These are phyloP conservation scores for Rhopalosiphum padi DNA, from an alignment of 1,140 invertebrate species.

Conservation along the genomic window DNA sequence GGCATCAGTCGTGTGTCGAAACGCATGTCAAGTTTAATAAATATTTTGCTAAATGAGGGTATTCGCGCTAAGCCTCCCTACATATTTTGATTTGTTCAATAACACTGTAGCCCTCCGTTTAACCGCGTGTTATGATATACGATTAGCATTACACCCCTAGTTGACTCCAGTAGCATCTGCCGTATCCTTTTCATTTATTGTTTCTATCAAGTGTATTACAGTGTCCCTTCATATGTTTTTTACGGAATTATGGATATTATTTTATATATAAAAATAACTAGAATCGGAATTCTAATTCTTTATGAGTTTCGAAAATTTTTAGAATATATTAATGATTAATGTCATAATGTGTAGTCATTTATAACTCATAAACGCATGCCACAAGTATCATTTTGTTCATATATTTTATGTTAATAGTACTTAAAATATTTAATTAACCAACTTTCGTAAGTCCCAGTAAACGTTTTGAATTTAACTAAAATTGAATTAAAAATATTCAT, in stretches of 20 bases:
- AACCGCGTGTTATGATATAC: conserved; percentile 58
- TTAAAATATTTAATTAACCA: not conserved
- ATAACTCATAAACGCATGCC: not conserved
- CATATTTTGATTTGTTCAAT: conserved; percentile 57
- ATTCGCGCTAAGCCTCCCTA: not conserved
- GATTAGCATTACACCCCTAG: conserved; percentile 56
- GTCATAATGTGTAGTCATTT: not conserved
- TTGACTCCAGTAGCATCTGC: conserved; percentile 45
- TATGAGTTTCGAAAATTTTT: not conserved
- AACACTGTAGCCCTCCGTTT: conserved; percentile 52
- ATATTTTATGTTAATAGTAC: not conserved
- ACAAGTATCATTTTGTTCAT: not conserved
- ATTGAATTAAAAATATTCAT: not conserved
- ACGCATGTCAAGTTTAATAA: conserved; percentile 56
- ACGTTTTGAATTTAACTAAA: not conserved
- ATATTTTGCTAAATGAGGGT: conserved; percentile 48
- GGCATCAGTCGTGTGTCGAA: conserved; percentile 46
- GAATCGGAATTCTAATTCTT: not conserved
- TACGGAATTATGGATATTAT: not conserved
- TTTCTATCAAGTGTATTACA: conserved; percentile 43
- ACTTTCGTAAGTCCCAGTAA: not conserved
- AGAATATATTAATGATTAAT: not conserved
- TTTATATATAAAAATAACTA: not conserved
- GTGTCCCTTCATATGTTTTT: not conserved
- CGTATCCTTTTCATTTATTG: conserved; percentile 6